Evolutionary conservation across 2,797 vertebrate genomes (phyloP), one percentile per base, ranked within the genome.

Genomic region (Erethizon dorsatum): DNA sequence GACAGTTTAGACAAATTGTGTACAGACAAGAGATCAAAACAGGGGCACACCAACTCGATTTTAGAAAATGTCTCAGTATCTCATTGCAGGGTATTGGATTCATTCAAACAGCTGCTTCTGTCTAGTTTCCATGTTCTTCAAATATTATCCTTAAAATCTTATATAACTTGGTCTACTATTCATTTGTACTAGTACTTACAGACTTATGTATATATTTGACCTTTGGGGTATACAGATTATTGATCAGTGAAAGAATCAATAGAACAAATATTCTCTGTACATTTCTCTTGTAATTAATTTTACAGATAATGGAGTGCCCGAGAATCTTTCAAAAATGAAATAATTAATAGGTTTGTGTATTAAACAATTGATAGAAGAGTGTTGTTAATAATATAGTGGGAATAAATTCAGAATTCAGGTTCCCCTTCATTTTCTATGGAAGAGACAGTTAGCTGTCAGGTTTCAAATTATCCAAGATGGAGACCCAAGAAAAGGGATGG

Each of bases 11-110:
- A 94, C 31, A 88, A 88, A 24, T 83, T 96, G 63, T 89, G 87
- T 57, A 96, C 69, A 97, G 94, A 91, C 54, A 93, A 20, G 26
- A 96, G 77, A 83, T 83, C 18, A 88, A 92, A 96, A 90, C 71
- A 26, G 8, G 10, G 69, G 94, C 59, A 52, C 61, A 4, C 75
- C 71, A 89, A 41, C 69, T 96, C 50, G 83, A 20, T 67, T 94
- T 95, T 73, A 65, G 31, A 61, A 94, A 91, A 52, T 22, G 6
- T 52, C 90, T 92, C 52, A 8, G 2, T 82, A 26, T 97, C 67
- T 88, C 75, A 41, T 15, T 92, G 26, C 50, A 78, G 33, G 93
- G 86, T 22, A 10, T n/a, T 90, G 54, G 37, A 80, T 28, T 83
- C 63, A 67, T 82, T 85, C 26, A 61, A 56, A 31, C 2, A n/a